A percentile compares a stretch with the other conserved stretches of the same genome.
phyloP scores from a whole-genome alignment of 1,140 invertebrate genomes.

The Theocolax elegans region DNA sequence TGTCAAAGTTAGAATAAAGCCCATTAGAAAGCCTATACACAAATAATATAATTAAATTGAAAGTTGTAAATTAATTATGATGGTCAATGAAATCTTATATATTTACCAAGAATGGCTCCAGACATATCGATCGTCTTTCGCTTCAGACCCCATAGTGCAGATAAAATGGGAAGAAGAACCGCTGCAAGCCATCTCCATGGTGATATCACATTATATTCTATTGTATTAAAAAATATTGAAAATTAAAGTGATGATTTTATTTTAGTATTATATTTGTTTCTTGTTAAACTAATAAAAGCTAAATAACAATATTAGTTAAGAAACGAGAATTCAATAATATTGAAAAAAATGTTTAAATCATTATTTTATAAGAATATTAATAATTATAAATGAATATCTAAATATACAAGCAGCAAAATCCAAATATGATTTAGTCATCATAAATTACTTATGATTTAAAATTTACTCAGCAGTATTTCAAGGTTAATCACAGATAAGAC shows the following conservation, averaged over 20 bases:
- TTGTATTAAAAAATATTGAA: constrained; percentile 18
- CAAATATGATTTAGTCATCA: too few species aligned
- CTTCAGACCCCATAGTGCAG: constrained; percentile 75
- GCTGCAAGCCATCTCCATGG: constrained; percentile 81
- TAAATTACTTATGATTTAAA: too few species aligned
- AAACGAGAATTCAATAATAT: not conserved
- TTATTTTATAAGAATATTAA: too few species aligned
- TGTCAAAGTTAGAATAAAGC: constrained; percentile 83
- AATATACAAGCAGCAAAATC: not conserved
- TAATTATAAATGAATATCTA: not conserved
- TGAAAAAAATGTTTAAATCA: too few species aligned
- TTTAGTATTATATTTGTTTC: not conserved
- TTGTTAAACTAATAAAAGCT: too few species aligned
- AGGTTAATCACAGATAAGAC: too few species aligned
- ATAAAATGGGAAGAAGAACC: constrained; percentile 75
- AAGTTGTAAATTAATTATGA: too few species aligned
- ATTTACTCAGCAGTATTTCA: too few species aligned
- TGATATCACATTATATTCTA: constrained; percentile 72
- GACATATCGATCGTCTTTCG: constrained; percentile 76
- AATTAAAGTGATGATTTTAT: constrained; percentile 16
- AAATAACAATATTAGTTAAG: not conserved
- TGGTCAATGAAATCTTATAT: not conserved
- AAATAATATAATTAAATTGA: not conserved
- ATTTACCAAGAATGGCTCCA: constrained; percentile 77
- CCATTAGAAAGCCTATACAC: constrained; percentile 75